Percentiles rank a stretch among this genome's conserved stretches.
Conservation (phyloP, 2,797 vertebrate genomes). For the Octomys mimax region DNA sequence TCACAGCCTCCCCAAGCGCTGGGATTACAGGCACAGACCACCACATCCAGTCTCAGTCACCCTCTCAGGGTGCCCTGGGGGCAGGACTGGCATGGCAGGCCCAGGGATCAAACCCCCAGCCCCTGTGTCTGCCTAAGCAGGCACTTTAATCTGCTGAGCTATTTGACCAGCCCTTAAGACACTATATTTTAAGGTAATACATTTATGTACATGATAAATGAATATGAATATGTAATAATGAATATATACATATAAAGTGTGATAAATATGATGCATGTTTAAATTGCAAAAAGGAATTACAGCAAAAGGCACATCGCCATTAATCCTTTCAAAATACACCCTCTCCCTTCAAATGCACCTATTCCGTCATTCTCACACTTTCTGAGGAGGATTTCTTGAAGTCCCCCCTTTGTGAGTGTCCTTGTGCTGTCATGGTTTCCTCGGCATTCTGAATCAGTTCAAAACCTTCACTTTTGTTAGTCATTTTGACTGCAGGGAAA, state of each 20-base stretch:
- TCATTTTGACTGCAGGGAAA: not conserved
- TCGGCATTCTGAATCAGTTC: not conserved
- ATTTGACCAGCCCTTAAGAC: not conserved
- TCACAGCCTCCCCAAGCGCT: no score
- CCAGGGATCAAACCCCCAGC: no score
- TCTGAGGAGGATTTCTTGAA: not conserved
- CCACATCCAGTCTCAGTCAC: no score
- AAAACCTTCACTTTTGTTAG: not conserved
- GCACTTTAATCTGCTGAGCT: no score
- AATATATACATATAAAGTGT: not conserved
- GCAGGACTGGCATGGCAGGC: no score
- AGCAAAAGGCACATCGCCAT: not conserved
- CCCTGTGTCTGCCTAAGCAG: no score
- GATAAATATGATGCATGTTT: not conserved
- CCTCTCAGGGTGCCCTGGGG: no score
- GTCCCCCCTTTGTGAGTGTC: not conserved
- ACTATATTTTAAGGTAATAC: not conserved
- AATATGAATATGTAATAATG: not conserved
- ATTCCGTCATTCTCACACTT: not conserved
- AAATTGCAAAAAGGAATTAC: not conserved
- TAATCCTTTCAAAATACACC: not conserved
- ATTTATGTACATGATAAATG: not conserved
- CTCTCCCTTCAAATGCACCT: not conserved
- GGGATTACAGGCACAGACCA: no score
- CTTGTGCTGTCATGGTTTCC: not conserved